Base-by-base conservation (phyloP, 2,797 vertebrate genomes). In the Tangara arthus region DNA sequence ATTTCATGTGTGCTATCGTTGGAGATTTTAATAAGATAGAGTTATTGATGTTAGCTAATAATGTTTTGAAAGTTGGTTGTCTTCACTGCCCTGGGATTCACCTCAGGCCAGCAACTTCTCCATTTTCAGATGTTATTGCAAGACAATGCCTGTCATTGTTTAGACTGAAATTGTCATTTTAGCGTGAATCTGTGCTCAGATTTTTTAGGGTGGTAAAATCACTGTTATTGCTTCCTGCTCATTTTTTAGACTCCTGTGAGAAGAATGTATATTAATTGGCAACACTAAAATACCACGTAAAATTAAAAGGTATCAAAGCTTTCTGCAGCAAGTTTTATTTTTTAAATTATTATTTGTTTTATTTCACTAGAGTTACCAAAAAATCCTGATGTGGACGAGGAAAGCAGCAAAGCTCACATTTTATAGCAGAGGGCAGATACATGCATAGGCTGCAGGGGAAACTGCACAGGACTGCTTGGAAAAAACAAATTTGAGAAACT, bases 61-160 rank as follows among this genome's bases (percentile, higher is more conserved):
- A 97, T 47, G 80, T 95, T 92, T 95, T 91, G 82, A 94, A 95
- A 94, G 86, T 85, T 96, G 82, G 68, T 79, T 97, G 87, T 96
- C 85, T 91, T 96, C 89, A 28, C 69, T 96, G 83, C 93, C 94
- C 97, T 86, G 92, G 91, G 92, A 93, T 96, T 98, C 94, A 97
- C 96, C 95, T 96, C 95, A 82, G 92, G 92, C 95, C 76, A 95
- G 86, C 77, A 94, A 94, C 95, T 96, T 96, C 90, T 98, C 89
- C 68, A 92, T 96, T 97, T 97, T 95, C 93, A 96, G 89, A 96
- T 92, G 57, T 94, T 97, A 97, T 90, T 68, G 84, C 89, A 88
- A 97, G 93, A 96, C 95, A 97, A 95, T 93, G 73, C 46, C 46
- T 90, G 89, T 94, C 85, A 97, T 94, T 96, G 93, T 97, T 95